Evolutionary conservation across 2,113 vertebrate genomes (phyloP), one percentile per base, ranked within the genome.

Genomic region (Ascaphus truei): DNA sequence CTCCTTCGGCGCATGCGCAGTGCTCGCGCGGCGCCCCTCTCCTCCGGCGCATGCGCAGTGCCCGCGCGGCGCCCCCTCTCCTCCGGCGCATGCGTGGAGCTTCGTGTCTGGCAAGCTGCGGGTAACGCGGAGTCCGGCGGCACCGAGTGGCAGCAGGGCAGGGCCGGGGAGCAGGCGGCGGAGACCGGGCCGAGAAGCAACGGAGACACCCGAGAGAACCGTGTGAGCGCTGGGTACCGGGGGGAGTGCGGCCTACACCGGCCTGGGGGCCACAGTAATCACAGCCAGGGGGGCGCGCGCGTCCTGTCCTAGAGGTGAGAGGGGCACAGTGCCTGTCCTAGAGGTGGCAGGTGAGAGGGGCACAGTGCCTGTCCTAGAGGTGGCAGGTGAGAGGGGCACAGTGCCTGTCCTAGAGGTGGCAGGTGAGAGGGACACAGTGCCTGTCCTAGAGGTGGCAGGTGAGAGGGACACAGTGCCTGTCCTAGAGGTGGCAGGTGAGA

Each of bases 161-260:
- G 63, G 50, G 48, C 63, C n/a, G n/a, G n/a, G n/a, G n/a, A n/a
- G n/a, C n/a, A n/a, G 63, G 55, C 50, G 63, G 63, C 63, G 63
- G 51, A 66, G 50, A 66, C 18, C 63, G 63, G 50, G 48, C 63
- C n/a, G n/a, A n/a, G n/a, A n/a, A n/a, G n/a, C n/a, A n/a, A n/a
- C n/a, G n/a, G n/a, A n/a, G n/a, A n/a, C n/a, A n/a, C n/a, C 50
- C 26, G 9, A 66, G 63, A 55, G 34, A 66, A 41, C 50, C 63
- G 63, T 66, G 63, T 66, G 18, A 66, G 63, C 26, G 31, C 4
- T 2, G 50, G 50, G 34, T 8, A 9, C 7, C 20, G 25, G n/a
- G n/a, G 22, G 23, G 5, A 31, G 61, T 45, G 7, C 11, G 3
- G 3, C n/a, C n/a, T n/a, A n/a, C n/a, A n/a, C n/a, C n/a, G n/a